Evolutionary conservation across 2,113 vertebrate genomes (phyloP), one percentile per base, ranked within the genome.

Genomic region (Tamias sibiricus): DNA sequence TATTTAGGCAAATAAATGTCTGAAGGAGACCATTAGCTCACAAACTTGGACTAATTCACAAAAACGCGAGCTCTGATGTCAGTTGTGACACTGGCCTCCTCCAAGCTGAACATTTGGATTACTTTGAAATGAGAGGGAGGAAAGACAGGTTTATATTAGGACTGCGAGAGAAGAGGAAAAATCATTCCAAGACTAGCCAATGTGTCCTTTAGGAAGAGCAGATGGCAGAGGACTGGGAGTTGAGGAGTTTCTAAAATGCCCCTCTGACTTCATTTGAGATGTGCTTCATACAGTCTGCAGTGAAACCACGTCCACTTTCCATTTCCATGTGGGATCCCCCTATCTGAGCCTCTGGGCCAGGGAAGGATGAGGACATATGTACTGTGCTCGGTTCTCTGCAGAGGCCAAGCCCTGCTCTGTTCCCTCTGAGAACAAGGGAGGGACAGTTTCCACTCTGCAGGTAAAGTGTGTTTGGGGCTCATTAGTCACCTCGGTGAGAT

Each of bases 31-130:
- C 64, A 89, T 7, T 6, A 92, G 97, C 88, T 97, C 90, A 68
- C 12, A 1, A 14, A 91, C 40, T 87, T 81, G 97, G 93, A 90
- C 74, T 93, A 91, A 96, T 95, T 96, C 87, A 57, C 69, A 93
- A 72, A 95, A 57, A 87, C 9, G 44, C 87, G 95, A 82, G 80
- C 3, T 28, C 32, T 54, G 74, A 96, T 66, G 64, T 95, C 93
- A 76, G 96, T 91, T 89, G 20, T 11, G 90, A 97, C 95, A 54
- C 81, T 90, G 96, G 97, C 95, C 97, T 97, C 94, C 96, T 96
- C 95, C 52, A 87, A 81, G 52, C 8, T 59, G 90, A 89, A 90
- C 83, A 89, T 90, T 96, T 95, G 97, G 97, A 97, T 97, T 96
- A 97, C 85, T 59, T 64, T 66, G 95, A 97, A 96, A 89, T 30